Evolutionary conservation across 2,113 vertebrate genomes (phyloP), one percentile per base, ranked within the genome.

Genomic region (Sialia sialis): DNA sequence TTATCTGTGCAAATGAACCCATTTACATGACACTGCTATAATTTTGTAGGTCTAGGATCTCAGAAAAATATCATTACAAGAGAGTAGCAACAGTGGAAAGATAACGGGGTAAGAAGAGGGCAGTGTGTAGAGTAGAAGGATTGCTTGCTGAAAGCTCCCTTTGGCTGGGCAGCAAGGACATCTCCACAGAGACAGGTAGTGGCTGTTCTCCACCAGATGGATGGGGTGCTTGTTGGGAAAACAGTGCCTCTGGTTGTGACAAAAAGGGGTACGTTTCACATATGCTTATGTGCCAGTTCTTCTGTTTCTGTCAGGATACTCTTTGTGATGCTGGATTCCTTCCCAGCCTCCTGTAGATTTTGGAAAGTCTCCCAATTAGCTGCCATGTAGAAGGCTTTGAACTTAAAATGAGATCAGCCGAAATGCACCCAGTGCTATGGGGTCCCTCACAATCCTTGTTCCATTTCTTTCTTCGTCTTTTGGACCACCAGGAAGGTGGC

Each of bases 271-370:
- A 69, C 9, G 0, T 83, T 95, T 73, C 87, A 88, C 94, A 87
- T 88, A 80, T 70, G 93, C 79, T 84, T 80, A 58, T 73, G 94
- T 90, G 91, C 91, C 94, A 91, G 75, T 69, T 90, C 89, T 84
- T 88, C 94, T 91, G 81, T 93, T 94, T 96, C 84, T 18, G 2
- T 77, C 82, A 94, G 94, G 87, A 88, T 87, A 84, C 27, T 94
- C 87, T 74, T 87, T 84, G 93, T 69, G 78, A 82, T 89, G 70
- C 81, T 95, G 95, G 96, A 97, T 73, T 90, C 60, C 72, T 96
- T 96, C 95, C 95, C 96, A 91, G 87, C 67, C 94, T 96, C 94
- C 91, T 94, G 95, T 70, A 87, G 94, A 79, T 95, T 94, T 93
- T 96, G 94, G 95, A 95, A 96, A 95, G 49, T 23, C 59, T 97